A percentile compares a stretch with the other conserved stretches of the same genome.
These are phyloP conservation scores for Parnassius glacialis DNA, from an alignment of 2,888 invertebrate species.

Conservation along the genomic window DNA sequence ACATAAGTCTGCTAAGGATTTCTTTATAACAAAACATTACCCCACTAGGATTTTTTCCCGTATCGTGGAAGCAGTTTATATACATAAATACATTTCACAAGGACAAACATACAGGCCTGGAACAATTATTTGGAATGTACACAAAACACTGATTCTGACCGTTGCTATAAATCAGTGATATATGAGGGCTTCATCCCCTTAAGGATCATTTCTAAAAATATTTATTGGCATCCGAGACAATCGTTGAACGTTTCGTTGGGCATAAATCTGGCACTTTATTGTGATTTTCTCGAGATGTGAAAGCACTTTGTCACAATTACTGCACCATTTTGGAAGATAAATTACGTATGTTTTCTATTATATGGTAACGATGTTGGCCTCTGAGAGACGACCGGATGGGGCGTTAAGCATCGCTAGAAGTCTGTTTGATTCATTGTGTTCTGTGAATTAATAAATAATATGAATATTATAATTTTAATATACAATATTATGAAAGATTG, in stretches of 20 bases:
- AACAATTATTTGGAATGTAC: too few relatives aligned
- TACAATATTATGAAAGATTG: too few relatives aligned
- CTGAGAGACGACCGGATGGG: constrained; percentile 1
- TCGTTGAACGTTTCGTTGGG: constrained; percentile 18
- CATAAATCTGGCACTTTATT: constrained; percentile 14
- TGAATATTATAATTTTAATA: too few relatives aligned
- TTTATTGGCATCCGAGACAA: constrained; percentile 24
- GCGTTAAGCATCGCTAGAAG: neutral
- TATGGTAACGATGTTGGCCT: constrained; percentile 4
- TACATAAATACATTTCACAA: too few relatives aligned
- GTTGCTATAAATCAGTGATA: constrained; percentile 19
- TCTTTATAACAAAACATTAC: too few relatives aligned
- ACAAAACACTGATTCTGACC: neutral
- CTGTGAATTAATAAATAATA: too few relatives aligned
- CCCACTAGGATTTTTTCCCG: too few relatives aligned
- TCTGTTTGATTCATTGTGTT: neutral
- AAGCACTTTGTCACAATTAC: constrained; percentile 11
- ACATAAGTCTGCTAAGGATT: too few relatives aligned
- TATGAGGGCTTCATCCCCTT: constrained; percentile 2
- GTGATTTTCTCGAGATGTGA: constrained; percentile 7
- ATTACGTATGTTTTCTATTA: constrained; percentile 4
- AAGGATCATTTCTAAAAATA: constrained; percentile 15
- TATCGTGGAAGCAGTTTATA: too few relatives aligned
- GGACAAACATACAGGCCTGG: too few relatives aligned
- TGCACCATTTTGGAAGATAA: constrained; percentile 13